Conservation (phyloP, 1,140 invertebrate species). For the Cepaea nemoralis region DNA sequence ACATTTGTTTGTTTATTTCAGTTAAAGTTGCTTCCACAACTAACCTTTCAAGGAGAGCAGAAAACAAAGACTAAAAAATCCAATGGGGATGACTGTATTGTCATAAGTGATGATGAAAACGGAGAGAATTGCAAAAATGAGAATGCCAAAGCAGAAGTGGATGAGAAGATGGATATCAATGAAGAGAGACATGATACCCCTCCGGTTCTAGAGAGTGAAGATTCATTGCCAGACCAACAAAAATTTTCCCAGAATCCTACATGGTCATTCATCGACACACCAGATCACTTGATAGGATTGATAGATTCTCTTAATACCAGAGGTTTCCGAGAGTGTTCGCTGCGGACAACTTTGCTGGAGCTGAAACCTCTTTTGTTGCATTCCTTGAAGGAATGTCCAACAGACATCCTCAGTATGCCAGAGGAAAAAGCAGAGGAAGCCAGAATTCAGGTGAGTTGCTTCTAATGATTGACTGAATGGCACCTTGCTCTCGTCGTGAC, state of each 20-base stretch:
- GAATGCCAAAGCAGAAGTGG: constrained; percentile 49
- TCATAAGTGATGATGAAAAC: constrained; percentile 46
- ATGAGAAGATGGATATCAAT: constrained; percentile 10
- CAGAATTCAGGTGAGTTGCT: constrained; percentile 35
- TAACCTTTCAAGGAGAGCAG: constrained; percentile 59
- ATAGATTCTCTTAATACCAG: constrained; percentile 82
- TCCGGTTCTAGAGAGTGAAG: constrained; percentile 45
- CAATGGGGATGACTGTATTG: constrained; percentile 47
- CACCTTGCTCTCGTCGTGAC: too few relatives aligned
- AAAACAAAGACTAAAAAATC: constrained; percentile 49
- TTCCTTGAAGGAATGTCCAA: constrained; percentile 79
- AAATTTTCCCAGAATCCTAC: constrained; percentile 43
- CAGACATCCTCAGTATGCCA: constrained; percentile 75
- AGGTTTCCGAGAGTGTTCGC: constrained; percentile 83
- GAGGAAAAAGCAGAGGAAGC: constrained; percentile 48
- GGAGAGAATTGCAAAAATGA: constrained; percentile 22
- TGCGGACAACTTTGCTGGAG: constrained; percentile 79
- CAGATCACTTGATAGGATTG: constrained; percentile 82
- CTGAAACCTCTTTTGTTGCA: constrained; percentile 78
- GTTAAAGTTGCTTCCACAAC: constrained; percentile 41
- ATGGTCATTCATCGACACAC: constrained; percentile 84
- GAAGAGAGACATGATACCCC: too few relatives aligned
- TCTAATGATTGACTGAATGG: too few relatives aligned
- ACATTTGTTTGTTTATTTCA: not conserved
- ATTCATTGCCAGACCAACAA: constrained; percentile 31